phyloP scores from a whole-genome alignment of 2,113 vertebrate species.

The Phoxinus phoxinus region DNA sequence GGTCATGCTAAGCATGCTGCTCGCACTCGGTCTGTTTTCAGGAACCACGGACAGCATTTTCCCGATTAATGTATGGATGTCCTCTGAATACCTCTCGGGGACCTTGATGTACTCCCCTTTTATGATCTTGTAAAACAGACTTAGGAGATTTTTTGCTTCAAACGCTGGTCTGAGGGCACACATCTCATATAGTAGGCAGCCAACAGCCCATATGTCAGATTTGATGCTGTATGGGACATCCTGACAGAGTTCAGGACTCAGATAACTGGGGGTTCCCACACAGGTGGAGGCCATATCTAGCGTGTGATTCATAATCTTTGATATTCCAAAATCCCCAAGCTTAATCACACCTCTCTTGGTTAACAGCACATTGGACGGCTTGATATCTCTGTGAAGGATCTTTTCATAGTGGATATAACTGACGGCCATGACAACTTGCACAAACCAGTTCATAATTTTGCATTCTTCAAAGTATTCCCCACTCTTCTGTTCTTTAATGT shows the following conservation, averaged over 20 bases:
- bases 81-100: slow-evolving; percentile 64
- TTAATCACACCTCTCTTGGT: slow-evolving; percentile 77
- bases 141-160: slow-evolving; percentile 73
- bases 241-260: slow-evolving; percentile 82
- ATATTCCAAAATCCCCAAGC: slow-evolving; percentile 83
- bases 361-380: slow-evolving; percentile 81
- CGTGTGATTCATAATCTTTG: slow-evolving; percentile 77
- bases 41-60: slow-evolving; percentile 72
- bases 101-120: slow-evolving; percentile 70
- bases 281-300: slow-evolving; percentile 80
- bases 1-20: slow-evolving; percentile 62
- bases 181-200: slow-evolving; percentile 79
- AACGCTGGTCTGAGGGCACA: slow-evolving; percentile 78
- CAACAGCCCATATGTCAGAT: slow-evolving; percentile 82
- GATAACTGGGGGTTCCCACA: slow-evolving; percentile 80
- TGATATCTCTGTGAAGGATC: slow-evolving; percentile 82
- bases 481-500: slow-evolving; percentile 67
- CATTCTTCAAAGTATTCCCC: slow-evolving; percentile 68
- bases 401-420: slow-evolving; percentile 75
- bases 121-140: slow-evolving; percentile 79
- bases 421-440: slow-evolving; percentile 76
- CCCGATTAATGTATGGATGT: slow-evolving; percentile 68
- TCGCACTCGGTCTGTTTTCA: slow-evolving; percentile 73
- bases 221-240: slow-evolving; percentile 81
- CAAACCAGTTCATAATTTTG: slow-evolving; percentile 77